Conservation (phyloP, 2,888 invertebrate genomes). For the Schizaphis graminum region DNA sequence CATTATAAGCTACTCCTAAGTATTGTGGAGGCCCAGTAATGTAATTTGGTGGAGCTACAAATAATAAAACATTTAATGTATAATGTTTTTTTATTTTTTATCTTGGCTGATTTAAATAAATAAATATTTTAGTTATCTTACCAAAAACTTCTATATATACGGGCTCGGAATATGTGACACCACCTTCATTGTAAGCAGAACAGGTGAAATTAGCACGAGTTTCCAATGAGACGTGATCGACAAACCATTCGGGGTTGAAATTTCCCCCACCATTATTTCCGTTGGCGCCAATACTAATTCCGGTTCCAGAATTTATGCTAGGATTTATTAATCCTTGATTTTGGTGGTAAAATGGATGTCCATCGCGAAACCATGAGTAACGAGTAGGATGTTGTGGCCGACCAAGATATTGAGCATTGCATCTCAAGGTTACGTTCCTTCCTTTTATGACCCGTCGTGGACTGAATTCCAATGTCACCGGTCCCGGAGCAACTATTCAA, state of each 20-base stretch:
- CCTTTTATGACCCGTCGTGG: slow-evolving; percentile 86
- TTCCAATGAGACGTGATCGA: slow-evolving; percentile 86
- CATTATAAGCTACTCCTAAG: slow-evolving; percentile 78
- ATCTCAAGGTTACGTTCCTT: slow-evolving; percentile 84
- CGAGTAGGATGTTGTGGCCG: slow-evolving; percentile 75
- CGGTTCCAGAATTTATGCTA: slow-evolving; percentile 39
- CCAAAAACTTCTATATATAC: slow-evolving; percentile 81
- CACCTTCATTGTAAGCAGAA: slow-evolving; percentile 87
- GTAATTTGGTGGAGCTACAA: slow-evolving; percentile 86
- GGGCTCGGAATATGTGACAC: slow-evolving; percentile 80
- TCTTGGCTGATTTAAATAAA: neutral
- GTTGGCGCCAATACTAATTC: neutral
- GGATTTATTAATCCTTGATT: slow-evolving; percentile 38
- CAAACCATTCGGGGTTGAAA: slow-evolving; percentile 80
- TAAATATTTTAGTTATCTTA: slow-evolving; percentile 71
- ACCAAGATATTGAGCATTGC: slow-evolving; percentile 86
- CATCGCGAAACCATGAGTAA: slow-evolving; percentile 82
- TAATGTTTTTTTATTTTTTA: neutral
- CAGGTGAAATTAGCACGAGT: slow-evolving; percentile 92
- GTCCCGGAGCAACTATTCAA: slow-evolving; percentile 84
- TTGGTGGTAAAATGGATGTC: slow-evolving; percentile 74
- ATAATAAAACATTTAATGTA: slow-evolving; percentile 66
- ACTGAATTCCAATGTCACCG: slow-evolving; percentile 82
- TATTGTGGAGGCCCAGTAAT: slow-evolving; percentile 87
- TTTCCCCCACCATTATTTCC: slow-evolving; percentile 74